These are phyloP conservation scores for Odontomachus brunneus DNA, from an alignment of 1,140 invertebrate genomes.

Conservation along the genomic window DNA sequence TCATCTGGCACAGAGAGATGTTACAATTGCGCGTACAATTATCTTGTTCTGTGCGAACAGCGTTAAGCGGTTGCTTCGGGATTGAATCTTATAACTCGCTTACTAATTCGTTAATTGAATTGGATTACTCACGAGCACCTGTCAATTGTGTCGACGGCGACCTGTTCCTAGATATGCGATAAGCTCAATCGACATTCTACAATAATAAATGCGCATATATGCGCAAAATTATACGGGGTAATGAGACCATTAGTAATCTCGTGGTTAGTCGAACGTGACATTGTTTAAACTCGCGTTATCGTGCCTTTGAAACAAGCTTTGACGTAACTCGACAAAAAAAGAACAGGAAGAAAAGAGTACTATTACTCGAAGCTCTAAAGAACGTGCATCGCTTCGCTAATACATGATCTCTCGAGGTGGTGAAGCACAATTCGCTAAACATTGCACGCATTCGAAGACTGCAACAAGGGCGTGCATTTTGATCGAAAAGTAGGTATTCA, in stretches of 20 bases:
- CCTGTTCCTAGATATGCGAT: not conserved
- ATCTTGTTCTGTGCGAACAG: not conserved
- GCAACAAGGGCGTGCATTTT: no score
- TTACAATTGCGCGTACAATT: not conserved
- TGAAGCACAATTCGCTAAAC: no score
- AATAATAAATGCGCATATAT: constrained; percentile 5
- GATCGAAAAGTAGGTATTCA: not conserved
- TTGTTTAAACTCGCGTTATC: constrained; percentile 3
- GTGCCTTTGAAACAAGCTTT: not conserved
- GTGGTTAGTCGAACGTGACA: not conserved
- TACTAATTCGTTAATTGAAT: constrained; percentile 39
- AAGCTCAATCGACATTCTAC: not conserved
- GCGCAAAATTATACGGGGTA: not conserved
- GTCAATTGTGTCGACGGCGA: not conserved
- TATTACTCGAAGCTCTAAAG: not conserved
- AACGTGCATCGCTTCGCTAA: no score
- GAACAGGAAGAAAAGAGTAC: no score
- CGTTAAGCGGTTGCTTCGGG: constrained; percentile 2
- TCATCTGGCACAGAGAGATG: not conserved
- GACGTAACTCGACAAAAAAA: not conserved
- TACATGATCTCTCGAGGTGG: no score
- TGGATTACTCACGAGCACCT: not conserved
- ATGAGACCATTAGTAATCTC: not conserved
- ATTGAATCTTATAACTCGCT: constrained; percentile 22
- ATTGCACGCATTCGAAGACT: no score